Evolutionary conservation across 2,797 vertebrate species (phyloP).

Genomic region (Sitta carolinensis): DNA sequence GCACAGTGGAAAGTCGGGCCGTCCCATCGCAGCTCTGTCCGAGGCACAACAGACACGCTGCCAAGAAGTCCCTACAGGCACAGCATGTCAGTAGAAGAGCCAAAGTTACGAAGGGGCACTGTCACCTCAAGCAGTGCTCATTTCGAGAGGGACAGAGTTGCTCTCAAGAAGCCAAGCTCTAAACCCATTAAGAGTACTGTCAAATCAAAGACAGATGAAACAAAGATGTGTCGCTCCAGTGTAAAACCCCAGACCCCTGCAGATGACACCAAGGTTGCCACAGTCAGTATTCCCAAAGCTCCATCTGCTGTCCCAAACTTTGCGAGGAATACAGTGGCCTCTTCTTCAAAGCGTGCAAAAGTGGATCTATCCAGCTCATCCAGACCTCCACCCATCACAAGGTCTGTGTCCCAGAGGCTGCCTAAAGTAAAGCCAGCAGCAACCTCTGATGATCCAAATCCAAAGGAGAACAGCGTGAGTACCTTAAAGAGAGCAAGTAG

Average conservation of each 20-base stretch:
- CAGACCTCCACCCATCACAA: conserved; percentile 75
- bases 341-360: conserved; percentile 83
- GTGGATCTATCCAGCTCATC: conserved; percentile 79
- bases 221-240: conserved; percentile 85
- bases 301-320: conserved; percentile 82
- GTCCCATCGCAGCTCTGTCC: conserved; percentile 80
- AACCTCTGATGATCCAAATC: conserved; percentile 38
- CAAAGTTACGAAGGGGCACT: conserved; percentile 77
- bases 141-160: conserved; percentile 79
- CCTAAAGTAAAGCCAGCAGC: conserved; percentile 62
- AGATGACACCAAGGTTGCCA: conserved; percentile 69
- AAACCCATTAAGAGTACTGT: conserved; percentile 86
- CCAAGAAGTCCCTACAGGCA: conserved; percentile 79
- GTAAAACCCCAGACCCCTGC: conserved; percentile 61
- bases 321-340: conserved; percentile 92
- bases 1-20: conserved; percentile 61
- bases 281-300: conserved; percentile 65
- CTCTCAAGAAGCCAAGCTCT: conserved; percentile 85
- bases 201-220: conserved; percentile 82
- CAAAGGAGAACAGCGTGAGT: conserved; percentile 69
- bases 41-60: conserved; percentile 78
- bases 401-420: conserved; percentile 79
- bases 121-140: conserved; percentile 62
- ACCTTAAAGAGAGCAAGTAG: conserved; percentile 84
- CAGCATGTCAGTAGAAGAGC: conserved; percentile 83